Evolutionary conservation across 1,140 invertebrate species (phyloP).

Genomic region (Diorhabda sublineata): DNA sequence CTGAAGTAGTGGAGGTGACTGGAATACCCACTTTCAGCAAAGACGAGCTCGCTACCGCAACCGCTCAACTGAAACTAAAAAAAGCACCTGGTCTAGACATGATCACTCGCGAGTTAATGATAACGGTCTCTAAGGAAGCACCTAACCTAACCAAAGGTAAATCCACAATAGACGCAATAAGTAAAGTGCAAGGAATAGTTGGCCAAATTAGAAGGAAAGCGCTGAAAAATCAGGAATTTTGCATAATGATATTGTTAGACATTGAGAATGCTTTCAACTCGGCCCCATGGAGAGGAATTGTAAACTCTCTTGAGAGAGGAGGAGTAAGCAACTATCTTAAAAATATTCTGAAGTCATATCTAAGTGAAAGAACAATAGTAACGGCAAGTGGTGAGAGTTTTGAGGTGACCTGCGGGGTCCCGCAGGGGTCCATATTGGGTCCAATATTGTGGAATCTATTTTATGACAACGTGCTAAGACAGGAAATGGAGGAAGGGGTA

Average conservation of each 20-base stretch:
- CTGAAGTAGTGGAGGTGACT: no score
- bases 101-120: no score
- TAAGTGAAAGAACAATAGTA: conserved; percentile 14
- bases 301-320: conserved; percentile 9
- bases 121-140: no score
- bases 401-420: conserved; percentile 32
- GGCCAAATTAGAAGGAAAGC: conserved; percentile 16
- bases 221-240: conserved; percentile 17
- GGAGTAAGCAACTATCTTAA: conserved; percentile 14
- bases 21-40: no score
- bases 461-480: conserved; percentile 34
- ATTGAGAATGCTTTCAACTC: conserved; percentile 33
- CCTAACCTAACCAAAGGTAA: no score
- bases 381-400: neutral
- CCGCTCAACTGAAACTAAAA: no score
- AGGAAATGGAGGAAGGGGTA: conserved; percentile 24
- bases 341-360: conserved; percentile 15
- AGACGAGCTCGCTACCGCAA: no score
- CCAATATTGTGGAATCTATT: conserved; percentile 40
- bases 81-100: no score
- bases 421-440: conserved; percentile 43
- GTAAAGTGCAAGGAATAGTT: no score
- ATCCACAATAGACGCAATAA: no score
- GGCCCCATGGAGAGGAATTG: conserved; percentile 22
- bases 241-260: conserved; percentile 26